Conservation (phyloP, 2,113 vertebrate species). For the Indicator indicator region DNA sequence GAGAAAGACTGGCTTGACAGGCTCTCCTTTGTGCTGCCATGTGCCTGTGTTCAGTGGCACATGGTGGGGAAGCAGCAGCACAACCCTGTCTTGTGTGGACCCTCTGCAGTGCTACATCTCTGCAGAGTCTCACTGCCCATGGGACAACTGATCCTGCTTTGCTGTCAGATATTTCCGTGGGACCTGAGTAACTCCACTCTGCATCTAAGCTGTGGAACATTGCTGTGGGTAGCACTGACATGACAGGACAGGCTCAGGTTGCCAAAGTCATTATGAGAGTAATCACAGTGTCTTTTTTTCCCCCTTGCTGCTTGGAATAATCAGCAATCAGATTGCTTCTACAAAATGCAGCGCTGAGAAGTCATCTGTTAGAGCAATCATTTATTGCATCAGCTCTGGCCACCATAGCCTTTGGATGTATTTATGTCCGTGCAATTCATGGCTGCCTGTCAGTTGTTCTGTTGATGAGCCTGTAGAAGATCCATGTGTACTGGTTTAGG, state of each 20-base stretch:
- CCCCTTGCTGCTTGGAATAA: neutral
- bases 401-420: neutral
- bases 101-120: accelerated
- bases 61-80: neutral
- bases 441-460: neutral
- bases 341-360: neutral
- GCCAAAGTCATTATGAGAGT: neutral
- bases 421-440: neutral
- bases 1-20: neutral
- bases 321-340: neutral
- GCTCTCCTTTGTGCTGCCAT: accelerated
- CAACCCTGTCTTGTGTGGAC: accelerated
- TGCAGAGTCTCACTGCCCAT: neutral
- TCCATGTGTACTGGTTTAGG: too few relatives aligned
- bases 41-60: neutral
- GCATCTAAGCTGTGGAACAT: neutral
- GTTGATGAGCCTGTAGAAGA: conserved; percentile 30
- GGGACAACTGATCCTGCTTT: neutral
- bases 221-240: neutral
- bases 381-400: neutral
- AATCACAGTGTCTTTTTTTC: neutral
- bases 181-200: neutral
- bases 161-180: neutral
- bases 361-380: neutral
- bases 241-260: neutral